phyloP scores from a whole-genome alignment of 2,888 invertebrate genomes.

The Meta bourneti region DNA sequence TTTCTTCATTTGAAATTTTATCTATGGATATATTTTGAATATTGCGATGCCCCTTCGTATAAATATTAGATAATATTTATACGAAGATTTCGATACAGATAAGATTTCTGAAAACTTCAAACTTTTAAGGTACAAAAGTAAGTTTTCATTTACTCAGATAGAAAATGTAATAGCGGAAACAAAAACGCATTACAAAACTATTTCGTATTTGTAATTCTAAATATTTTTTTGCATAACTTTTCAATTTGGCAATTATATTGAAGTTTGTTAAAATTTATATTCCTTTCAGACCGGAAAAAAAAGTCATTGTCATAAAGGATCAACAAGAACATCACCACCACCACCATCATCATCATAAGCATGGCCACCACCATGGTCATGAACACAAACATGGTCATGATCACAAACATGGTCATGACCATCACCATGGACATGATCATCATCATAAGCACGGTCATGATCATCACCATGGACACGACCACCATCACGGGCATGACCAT shows the following conservation, averaged over 20 bases:
- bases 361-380: constrained; percentile 45
- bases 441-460: constrained; percentile 30
- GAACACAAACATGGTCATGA: constrained; percentile 37
- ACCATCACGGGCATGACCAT: constrained; percentile 37
- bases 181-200: too few relatives aligned
- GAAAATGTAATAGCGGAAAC: too few relatives aligned
- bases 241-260: background rate
- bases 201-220: too few relatives aligned
- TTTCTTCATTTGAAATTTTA: too few relatives aligned
- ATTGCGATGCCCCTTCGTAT: too few relatives aligned
- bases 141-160: too few relatives aligned
- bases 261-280: background rate
- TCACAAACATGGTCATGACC: constrained; percentile 35
- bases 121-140: too few relatives aligned
- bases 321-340: constrained; percentile 68
- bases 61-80: too few relatives aligned
- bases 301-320: constrained; percentile 67
- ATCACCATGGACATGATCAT: constrained; percentile 48
- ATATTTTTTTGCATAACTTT: too few relatives aligned
- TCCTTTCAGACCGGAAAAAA: constrained; percentile 59
- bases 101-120: too few relatives aligned
- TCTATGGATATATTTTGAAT: too few relatives aligned
- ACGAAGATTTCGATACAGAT: too few relatives aligned
- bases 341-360: constrained; percentile 37
- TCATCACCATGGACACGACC: constrained; percentile 34